These are phyloP conservation scores for Xiphorhynchus erythropygius DNA, from an alignment of 2,797 vertebrate species.

Conservation along the genomic window DNA sequence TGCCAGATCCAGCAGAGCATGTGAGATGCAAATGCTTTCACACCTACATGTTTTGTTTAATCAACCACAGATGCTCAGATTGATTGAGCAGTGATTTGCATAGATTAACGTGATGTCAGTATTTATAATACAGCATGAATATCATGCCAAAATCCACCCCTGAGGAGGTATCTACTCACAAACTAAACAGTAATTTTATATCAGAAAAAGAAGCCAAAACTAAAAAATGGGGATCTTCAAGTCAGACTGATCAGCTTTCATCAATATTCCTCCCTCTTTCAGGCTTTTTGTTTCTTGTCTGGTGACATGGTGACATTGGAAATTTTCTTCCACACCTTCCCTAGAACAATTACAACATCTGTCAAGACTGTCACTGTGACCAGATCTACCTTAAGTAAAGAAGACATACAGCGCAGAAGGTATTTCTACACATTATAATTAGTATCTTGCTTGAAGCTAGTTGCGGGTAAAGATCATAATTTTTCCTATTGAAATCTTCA, in stretches of 20 bases:
- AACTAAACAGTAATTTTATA: neutral
- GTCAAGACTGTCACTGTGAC: neutral
- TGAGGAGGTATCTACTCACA: neutral
- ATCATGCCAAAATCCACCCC: conserved; percentile 34
- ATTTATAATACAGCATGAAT: conserved; percentile 29
- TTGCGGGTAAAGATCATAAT: neutral
- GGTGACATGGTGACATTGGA: neutral
- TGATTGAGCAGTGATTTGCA: conserved; percentile 61
- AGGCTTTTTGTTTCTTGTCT: neutral
- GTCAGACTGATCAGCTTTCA: neutral
- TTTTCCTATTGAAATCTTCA: neutral
- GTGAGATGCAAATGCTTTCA: conserved; percentile 52
- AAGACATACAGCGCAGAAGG: neutral
- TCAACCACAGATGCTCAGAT: conserved; percentile 63
- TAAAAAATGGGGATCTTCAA: neutral
- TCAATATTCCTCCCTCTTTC: neutral
- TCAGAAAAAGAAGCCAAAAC: neutral
- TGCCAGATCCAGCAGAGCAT: conserved; percentile 37
- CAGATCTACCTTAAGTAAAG: neutral
- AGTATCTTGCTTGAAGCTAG: neutral
- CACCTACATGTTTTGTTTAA: conserved; percentile 65
- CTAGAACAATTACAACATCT: conserved; percentile 2
- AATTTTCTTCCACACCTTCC: neutral
- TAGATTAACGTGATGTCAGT: conserved; percentile 53
- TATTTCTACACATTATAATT: neutral